phyloP scores from a whole-genome alignment of 2,797 vertebrate genomes.

The Dipus sagitta region DNA sequence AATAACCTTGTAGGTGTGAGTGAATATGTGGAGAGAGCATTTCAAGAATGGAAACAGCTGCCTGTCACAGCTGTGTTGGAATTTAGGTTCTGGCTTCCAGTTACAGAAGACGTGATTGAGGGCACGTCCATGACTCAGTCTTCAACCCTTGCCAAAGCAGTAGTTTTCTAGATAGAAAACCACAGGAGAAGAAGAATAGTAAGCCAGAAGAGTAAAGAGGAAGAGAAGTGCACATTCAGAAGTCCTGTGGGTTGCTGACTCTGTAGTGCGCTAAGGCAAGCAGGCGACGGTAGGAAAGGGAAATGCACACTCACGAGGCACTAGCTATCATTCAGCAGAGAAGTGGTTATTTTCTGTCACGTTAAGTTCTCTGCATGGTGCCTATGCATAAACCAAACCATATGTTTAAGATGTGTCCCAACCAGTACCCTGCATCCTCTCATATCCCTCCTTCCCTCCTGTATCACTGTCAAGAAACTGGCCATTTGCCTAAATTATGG shows the following conservation, averaged over 20 bases:
- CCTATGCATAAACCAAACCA: conserved; percentile 71
- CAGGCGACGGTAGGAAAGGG: background rate
- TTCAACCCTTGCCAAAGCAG: conserved; percentile 84
- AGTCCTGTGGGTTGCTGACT: background rate
- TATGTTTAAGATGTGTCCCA: conserved; percentile 65
- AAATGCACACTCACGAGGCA: background rate
- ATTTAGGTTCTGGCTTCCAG: conserved; percentile 68
- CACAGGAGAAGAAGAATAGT: conserved; percentile 61
- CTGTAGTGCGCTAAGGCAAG: background rate
- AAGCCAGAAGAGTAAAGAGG: conserved; percentile 28
- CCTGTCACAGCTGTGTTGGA: conserved; percentile 23
- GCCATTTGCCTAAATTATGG: conserved; percentile 59
- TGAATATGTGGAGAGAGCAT: background rate
- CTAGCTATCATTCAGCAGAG: conserved; percentile 23
- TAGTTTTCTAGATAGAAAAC: conserved; percentile 84
- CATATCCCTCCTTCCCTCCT: conserved; percentile 18
- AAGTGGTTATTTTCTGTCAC: conserved; percentile 66
- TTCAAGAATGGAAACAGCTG: conserved; percentile 30
- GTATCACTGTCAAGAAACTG: conserved; percentile 42
- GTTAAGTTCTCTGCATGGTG: background rate
- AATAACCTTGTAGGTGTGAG: conserved; percentile 45
- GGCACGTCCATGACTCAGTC: conserved; percentile 80
- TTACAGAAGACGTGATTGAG: conserved; percentile 74
- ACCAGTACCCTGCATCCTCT: conserved; percentile 27
- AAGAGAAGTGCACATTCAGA: background rate